Base-by-base conservation (phyloP, 2,113 vertebrate genomes). In the Pseudolaguvia tuberculata region DNA sequence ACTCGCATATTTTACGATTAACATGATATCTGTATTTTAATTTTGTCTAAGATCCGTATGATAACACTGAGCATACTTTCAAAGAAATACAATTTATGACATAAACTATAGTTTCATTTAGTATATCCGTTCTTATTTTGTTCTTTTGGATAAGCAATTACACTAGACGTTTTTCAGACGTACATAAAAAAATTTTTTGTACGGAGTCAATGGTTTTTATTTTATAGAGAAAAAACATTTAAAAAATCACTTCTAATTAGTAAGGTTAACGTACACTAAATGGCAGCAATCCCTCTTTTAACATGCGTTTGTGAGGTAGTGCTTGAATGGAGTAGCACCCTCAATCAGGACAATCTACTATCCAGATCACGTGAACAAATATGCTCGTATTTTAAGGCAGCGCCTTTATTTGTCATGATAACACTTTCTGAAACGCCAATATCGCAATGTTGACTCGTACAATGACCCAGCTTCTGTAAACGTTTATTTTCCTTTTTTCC, bases 331-430 rank as follows among this genome's bases (percentile, higher is more conserved):
- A 91, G 93, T 89, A 89, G 87, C 89, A 88, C 87, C 87, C 88
- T 88, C 89, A 90, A 91, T 91, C 92, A 90, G 91, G 91, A 92
- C 85, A 91, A 87, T 88, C 91, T 84, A 87, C 88, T 87, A 89
- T 85, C 20, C 73, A 84, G 90, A 89, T 98, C 96, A 99, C 96
- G 97, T 98, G 97, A 94, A 96, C 92, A 91, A 90, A 95, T 94
- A 93, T 94, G 94, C 92, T 92, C 88, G 92, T 91, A 91, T 95
- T 93, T 93, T 91, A 94, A 95, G 94, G 93, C 94, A 93, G 92
- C 88, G 91, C 92, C 91, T 95, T 89, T 94, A 94, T 97, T 95
- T 94, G 92, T 94, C 92, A 93, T 94, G 92, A 92, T 92, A 94
- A 94, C 92, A 91, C 84, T 92, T 92, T 91, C 91, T 82, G 86